These are phyloP conservation scores for Fistularia commersonii DNA, from an alignment of 2,797 vertebrate genomes.

Conservation along the genomic window DNA sequence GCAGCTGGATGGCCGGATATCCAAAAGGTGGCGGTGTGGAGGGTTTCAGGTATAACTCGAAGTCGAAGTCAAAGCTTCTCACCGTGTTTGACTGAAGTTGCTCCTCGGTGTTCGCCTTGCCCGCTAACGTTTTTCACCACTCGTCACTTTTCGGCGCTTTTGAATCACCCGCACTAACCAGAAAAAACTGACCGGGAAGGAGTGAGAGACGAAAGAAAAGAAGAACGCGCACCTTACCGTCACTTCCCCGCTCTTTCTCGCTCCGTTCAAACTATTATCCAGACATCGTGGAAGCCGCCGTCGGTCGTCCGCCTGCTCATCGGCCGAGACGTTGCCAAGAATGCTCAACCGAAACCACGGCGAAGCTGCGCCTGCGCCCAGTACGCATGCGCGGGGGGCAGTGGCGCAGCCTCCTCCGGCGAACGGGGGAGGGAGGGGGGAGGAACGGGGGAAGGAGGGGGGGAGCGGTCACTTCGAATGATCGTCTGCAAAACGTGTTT, in stretches of 20 bases:
- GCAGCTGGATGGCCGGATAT: too few species aligned
- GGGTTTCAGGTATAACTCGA: neutral
- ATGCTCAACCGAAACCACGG: slow-evolving; percentile 79
- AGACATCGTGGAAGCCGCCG: slow-evolving; percentile 47
- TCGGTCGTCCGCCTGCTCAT: slow-evolving; percentile 51
- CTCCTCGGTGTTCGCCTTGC: slow-evolving; percentile 39
- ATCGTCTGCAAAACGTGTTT: neutral
- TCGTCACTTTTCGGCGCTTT: slow-evolving; percentile 68
- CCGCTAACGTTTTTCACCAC: slow-evolving; percentile 53
- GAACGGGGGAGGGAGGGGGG: neutral
- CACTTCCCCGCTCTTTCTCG: slow-evolving; percentile 36
- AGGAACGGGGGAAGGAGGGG: neutral
- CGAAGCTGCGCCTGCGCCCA: slow-evolving; percentile 56
- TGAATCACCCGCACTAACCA: slow-evolving; percentile 37
- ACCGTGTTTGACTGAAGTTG: slow-evolving; percentile 62
- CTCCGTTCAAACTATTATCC: slow-evolving; percentile 50
- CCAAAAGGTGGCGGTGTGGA: too few species aligned
- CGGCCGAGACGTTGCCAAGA: slow-evolving; percentile 64
- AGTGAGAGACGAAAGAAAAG: slow-evolving; percentile 8
- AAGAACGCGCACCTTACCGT: slow-evolving; percentile 41
- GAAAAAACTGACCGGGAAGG: slow-evolving; percentile 20
- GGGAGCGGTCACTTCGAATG: too few species aligned
- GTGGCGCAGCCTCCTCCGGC: slow-evolving; percentile 37
- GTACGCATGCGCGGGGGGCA: slow-evolving; percentile 63
- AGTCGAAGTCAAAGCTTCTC: slow-evolving; percentile 38